Base-by-base conservation (phyloP, 2,888 invertebrate genomes). In the Cheilosia grossa region DNA sequence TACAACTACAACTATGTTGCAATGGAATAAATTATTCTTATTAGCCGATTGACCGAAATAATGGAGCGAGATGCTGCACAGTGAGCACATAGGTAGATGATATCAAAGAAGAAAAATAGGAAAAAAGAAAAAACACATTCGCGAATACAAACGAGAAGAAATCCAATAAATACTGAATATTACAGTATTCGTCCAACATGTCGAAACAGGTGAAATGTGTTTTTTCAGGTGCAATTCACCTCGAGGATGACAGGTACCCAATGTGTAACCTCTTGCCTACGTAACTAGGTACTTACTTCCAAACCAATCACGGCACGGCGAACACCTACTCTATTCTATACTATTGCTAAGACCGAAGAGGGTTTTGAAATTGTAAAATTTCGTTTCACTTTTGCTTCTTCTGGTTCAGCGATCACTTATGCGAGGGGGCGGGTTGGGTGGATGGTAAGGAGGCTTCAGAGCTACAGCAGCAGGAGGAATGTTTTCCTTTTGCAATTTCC, bases 211-310 rank as follows among this genome's bases (percentile, higher is more conserved):
- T 83, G 82, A 74, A 74, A 79, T 82, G 63, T 72, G 54, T 15
- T 51, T 73, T 40, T 74, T 74, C 79, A 70, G 79, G 83, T 74
- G 79, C 79, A 83, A 74, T 74, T 69, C 79, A 83, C 79, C 79
- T 74, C 74, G 74, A 83, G 83, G 83, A 83, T 83, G 83, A 83
- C 83, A 74, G 79, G 79, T 74, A 74, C 51, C 44, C 40, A 27
- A 40, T 47, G 56, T 63, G 44, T 44, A 44, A 67, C 44, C 74
- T 63, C 78, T 67, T 78, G 51, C 75, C 75, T 75, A 72, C 63
- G 70, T 82, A 70, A 82, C 66, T 42, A 73, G 42, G 66, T 59
- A 72, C 51, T 19, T 74, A 74, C 77, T 70, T 42, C 19, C n/a
- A 30, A 19, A 49, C 64, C 75, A 42, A 59, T 66, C 58, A 75